phyloP scores from a whole-genome alignment of 2,113 vertebrate genomes.

The Lipotes vexillifer region DNA sequence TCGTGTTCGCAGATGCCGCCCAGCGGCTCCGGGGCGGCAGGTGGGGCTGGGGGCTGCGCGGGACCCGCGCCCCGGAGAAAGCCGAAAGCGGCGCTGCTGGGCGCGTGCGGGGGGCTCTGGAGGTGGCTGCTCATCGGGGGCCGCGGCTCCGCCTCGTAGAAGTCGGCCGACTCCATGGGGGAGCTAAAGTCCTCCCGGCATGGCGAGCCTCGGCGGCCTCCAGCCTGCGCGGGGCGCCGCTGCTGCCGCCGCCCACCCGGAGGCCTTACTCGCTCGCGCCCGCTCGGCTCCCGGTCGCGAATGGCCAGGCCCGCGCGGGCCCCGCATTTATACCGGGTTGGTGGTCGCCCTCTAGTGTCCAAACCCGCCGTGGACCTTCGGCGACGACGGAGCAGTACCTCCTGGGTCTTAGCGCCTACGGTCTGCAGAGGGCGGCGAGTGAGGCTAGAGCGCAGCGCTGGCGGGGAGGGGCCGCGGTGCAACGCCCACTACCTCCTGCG shows the following conservation, averaged over 20 bases:
- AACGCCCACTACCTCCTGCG: background rate
- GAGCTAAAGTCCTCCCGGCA: slow-evolving; percentile 89
- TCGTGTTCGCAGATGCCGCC: slow-evolving; percentile 96
- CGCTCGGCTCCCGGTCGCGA: slow-evolving; percentile 67
- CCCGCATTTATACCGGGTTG: slow-evolving; percentile 56
- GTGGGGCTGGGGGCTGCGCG: slow-evolving; percentile 83
- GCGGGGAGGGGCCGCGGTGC: background rate
- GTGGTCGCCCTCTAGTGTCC: slow-evolving; percentile 79
- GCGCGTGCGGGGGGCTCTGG: slow-evolving; percentile 81
- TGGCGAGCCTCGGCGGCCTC: slow-evolving; percentile 92
- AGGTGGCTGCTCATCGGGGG: slow-evolving; percentile 88
- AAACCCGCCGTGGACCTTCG: slow-evolving; percentile 42
- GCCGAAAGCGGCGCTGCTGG: slow-evolving; percentile 80
- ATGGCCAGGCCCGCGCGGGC: slow-evolving; percentile 55
- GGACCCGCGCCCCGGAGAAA: slow-evolving; percentile 81
- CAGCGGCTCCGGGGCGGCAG: slow-evolving; percentile 83
- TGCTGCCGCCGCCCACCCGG: slow-evolving; percentile 3
- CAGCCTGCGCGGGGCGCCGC: slow-evolving; percentile 80
- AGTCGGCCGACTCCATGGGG: slow-evolving; percentile 96
- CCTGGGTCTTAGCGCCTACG: slow-evolving; percentile 70
- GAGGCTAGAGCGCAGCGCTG: background rate
- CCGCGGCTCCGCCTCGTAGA: slow-evolving; percentile 96
- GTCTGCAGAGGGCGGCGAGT: fast-evolving
- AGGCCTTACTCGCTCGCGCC: background rate
- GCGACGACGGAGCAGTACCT: background rate